These are phyloP conservation scores for Andrena dorsata DNA, from an alignment of 2,888 invertebrate species.

Conservation along the genomic window DNA sequence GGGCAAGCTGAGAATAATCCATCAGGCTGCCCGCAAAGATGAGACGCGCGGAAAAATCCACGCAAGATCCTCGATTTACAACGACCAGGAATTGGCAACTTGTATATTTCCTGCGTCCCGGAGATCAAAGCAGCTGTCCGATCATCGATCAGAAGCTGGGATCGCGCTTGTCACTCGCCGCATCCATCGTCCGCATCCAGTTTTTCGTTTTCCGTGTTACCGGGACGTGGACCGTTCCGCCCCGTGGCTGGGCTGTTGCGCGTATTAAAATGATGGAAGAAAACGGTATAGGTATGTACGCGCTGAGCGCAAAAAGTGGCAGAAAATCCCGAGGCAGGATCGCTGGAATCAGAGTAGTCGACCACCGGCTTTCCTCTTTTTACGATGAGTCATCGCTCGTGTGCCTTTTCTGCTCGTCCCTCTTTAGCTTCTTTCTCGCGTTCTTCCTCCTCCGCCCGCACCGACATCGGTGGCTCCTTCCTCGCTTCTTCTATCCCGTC, in stretches of 20 bases:
- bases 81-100: not conserved
- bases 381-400: conserved; percentile 63
- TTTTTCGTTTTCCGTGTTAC: conserved; percentile 43
- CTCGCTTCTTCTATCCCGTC: conserved; percentile 3
- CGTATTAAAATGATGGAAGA: conserved; percentile 47
- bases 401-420: conserved; percentile 50
- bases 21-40: conserved; percentile 14
- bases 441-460: conserved; percentile 30
- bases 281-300: conserved; percentile 38
- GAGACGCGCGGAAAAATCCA: conserved; percentile 16
- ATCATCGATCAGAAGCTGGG: conserved; percentile 35
- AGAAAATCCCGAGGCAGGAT: conserved; percentile 54
- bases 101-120: not conserved
- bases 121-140: conserved; percentile 39
- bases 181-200: conserved; percentile 22
- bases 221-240: conserved; percentile 28
- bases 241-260: not conserved
- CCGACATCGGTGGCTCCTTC: not conserved
- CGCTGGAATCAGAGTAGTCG: conserved; percentile 57
- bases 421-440: conserved; percentile 40
- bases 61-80: too few relatives aligned
- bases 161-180: conserved; percentile 37
- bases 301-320: conserved; percentile 35
- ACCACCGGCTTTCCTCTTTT: conserved; percentile 60
- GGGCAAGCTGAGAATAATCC: conserved; percentile 1